Evolutionary conservation across 2,888 invertebrate genomes (phyloP).

Genomic region (Cryptocheilus praepositus): DNA sequence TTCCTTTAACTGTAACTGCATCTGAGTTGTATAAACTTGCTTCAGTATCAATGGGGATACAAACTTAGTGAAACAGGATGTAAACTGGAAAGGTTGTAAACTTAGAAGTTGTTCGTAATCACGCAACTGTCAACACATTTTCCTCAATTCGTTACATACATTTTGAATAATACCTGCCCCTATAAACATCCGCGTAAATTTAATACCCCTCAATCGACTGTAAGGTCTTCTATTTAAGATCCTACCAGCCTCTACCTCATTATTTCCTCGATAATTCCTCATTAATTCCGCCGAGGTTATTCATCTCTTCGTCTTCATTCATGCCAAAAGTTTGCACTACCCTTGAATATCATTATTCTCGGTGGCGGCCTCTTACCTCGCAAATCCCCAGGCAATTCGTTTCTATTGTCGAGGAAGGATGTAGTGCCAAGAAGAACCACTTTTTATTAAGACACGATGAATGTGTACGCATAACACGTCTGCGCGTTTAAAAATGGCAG

Average conservation of each 20-base stretch:
- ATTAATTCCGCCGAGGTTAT: slow-evolving; percentile 42
- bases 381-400: slow-evolving; percentile 26
- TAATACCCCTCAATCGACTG: slow-evolving; percentile 19
- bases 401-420: slow-evolving; percentile 26
- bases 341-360: slow-evolving; percentile 42
- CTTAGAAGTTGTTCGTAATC: too few species aligned
- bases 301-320: slow-evolving; percentile 45
- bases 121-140: not conserved
- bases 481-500: too few species aligned
- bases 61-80: too few species aligned
- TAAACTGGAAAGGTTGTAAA: too few species aligned
- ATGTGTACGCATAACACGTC: too few species aligned
- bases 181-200: slow-evolving; percentile 13
- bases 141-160: not conserved
- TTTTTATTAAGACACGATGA: slow-evolving; percentile 14
- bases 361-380: slow-evolving; percentile 18
- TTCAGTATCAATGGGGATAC: not conserved
- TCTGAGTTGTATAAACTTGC: slow-evolving; percentile 7
- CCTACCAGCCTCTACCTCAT: slow-evolving; percentile 25
- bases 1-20: too few species aligned
- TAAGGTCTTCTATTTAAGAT: slow-evolving; percentile 39
- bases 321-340: slow-evolving; percentile 42
- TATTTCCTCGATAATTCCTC: slow-evolving; percentile 47
- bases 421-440: slow-evolving; percentile 18
- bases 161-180: too few species aligned